A percentile compares a stretch with the other conserved stretches of the same genome.
Conservation (phyloP, 2,113 vertebrate species). For the Propithecus coquereli region DNA sequence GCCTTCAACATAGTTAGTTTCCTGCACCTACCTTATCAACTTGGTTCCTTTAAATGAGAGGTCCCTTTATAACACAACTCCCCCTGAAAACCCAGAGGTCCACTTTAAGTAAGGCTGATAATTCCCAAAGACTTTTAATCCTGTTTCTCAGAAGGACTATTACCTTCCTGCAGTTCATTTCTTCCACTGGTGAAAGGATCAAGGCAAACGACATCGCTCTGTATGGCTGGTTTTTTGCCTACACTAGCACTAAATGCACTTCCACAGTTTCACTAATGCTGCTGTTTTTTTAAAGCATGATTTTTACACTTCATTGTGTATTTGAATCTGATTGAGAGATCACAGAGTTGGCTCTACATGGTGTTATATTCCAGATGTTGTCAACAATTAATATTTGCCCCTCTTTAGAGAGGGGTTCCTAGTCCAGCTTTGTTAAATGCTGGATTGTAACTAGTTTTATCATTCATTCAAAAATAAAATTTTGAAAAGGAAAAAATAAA, state of each 20-base stretch:
- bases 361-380: fast-evolving
- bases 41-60: constrained; percentile 20
- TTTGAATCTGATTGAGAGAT: background rate
- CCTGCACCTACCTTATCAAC: background rate
- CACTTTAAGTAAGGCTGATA: background rate
- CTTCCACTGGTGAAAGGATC: background rate
- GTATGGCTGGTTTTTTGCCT: background rate
- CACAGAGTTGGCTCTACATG: background rate
- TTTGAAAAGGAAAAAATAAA: background rate
- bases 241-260: background rate
- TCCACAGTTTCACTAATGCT: fast-evolving
- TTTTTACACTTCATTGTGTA: background rate
- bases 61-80: constrained; percentile 18
- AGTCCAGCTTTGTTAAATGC: background rate
- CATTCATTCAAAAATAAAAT: background rate
- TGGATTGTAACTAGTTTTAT: background rate
- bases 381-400: background rate
- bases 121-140: constrained; percentile 8
- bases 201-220: background rate
- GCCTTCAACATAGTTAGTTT: background rate
- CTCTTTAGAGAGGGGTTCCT: background rate
- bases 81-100: background rate
- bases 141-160: background rate
- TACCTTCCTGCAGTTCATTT: background rate
- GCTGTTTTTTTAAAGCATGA: background rate